Percentiles rank a stretch among this genome's conserved stretches.
phyloP scores from a whole-genome alignment of 2,888 invertebrate species.

The Nephrotoma flavescens region DNA sequence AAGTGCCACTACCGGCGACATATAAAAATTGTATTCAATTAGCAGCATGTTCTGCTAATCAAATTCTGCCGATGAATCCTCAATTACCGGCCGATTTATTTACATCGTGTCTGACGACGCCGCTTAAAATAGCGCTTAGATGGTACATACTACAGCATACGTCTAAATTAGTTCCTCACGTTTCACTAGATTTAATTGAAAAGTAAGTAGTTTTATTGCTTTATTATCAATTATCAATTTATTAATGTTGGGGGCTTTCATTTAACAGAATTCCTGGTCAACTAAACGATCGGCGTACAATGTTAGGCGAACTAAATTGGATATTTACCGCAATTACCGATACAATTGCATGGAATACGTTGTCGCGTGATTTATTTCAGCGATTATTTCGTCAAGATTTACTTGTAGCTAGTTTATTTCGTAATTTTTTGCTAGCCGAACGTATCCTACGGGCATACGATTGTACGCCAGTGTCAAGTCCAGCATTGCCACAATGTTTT shows the following conservation, averaged over 20 bases:
- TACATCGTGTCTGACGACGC: constrained; percentile 95
- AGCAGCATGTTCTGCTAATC: constrained; percentile 87
- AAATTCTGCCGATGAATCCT: constrained; percentile 92
- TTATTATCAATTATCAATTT: neutral
- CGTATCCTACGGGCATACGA: constrained; percentile 91
- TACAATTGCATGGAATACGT: constrained; percentile 97
- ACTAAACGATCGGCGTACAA: constrained; percentile 84
- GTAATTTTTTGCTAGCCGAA: constrained; percentile 94
- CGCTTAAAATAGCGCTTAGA: constrained; percentile 87
- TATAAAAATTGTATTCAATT: constrained; percentile 90
- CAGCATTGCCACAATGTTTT: constrained; percentile 80
- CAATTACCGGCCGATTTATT: constrained; percentile 95
- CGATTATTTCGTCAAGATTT: constrained; percentile 93
- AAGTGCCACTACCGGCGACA: constrained; percentile 24
- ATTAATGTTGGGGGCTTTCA: neutral
- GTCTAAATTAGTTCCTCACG: constrained; percentile 62
- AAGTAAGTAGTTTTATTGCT: constrained; percentile 39
- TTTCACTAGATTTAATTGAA: constrained; percentile 76
- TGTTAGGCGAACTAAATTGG: constrained; percentile 99
- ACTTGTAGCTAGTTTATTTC: constrained; percentile 92
- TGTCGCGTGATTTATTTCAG: constrained; percentile 91
- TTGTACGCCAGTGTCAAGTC: constrained; percentile 90
- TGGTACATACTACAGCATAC: constrained; percentile 84
- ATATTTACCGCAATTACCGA: constrained; percentile 99
- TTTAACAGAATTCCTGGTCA: constrained; percentile 79